Evolutionary conservation across 2,113 vertebrate species (phyloP).

Genomic region (Cyanoderma ruficeps): DNA sequence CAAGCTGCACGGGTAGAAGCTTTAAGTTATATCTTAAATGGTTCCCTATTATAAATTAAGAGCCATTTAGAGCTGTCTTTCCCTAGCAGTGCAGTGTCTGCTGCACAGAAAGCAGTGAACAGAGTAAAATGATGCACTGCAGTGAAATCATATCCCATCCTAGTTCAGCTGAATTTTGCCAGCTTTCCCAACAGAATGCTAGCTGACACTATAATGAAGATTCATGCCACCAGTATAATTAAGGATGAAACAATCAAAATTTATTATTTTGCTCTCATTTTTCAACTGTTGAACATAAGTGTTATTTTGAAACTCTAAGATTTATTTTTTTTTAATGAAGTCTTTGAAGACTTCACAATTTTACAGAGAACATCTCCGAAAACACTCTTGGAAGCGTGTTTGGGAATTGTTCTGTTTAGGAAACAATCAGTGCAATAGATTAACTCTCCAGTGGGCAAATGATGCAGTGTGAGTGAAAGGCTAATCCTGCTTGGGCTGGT

Average conservation of each 20-base stretch:
- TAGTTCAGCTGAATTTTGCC: neutral
- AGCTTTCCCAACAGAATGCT: neutral
- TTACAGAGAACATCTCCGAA: neutral
- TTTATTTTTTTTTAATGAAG: neutral
- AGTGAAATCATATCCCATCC: neutral
- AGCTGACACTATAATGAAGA: neutral
- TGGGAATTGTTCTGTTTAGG: neutral
- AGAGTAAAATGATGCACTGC: neutral
- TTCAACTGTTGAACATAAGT: neutral
- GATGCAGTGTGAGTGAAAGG: neutral
- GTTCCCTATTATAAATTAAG: neutral
- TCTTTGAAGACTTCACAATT: neutral
- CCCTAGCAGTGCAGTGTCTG: neutral
- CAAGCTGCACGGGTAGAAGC: neutral
- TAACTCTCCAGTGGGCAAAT: neutral
- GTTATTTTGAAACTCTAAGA: neutral
- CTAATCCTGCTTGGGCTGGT: neutral
- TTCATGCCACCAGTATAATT: neutral
- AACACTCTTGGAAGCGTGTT: neutral
- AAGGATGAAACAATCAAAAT: neutral
- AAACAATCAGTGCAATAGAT: neutral
- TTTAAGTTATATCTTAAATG: neutral
- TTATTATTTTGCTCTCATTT: neutral
- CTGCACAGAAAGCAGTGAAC: neutral
- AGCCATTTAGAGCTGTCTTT: neutral